These are phyloP conservation scores for Nomada goodeniana DNA, from an alignment of 2,888 invertebrate genomes.

Conservation along the genomic window DNA sequence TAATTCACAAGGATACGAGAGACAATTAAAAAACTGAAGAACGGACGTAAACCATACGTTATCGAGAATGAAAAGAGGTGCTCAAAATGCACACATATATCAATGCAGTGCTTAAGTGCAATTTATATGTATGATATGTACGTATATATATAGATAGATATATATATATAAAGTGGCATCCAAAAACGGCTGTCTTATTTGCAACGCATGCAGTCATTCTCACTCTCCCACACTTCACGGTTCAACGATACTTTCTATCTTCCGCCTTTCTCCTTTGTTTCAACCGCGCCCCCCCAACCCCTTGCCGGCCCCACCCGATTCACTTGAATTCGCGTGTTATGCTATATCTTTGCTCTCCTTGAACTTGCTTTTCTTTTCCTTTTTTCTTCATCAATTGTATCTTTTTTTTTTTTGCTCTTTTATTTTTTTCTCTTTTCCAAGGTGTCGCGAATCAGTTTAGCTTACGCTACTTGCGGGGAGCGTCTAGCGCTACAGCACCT, in stretches of 20 bases:
- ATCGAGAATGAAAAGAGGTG: conserved; percentile 83
- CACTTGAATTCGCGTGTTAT: conserved; percentile 21
- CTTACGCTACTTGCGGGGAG: conserved; percentile 83
- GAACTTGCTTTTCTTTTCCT: background rate
- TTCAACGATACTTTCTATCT: conserved; percentile 62
- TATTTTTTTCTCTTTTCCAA: conserved; percentile 10
- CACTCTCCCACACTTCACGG: conserved; percentile 83
- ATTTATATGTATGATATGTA: conserved; percentile 83
- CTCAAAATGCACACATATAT: conserved; percentile 84
- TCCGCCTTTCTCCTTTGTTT: conserved; percentile 55
- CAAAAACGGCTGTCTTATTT: conserved; percentile 83
- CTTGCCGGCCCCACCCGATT: background rate
- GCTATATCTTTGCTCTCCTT: conserved; percentile 7
- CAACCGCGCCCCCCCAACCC: background rate
- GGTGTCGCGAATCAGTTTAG: conserved; percentile 73
- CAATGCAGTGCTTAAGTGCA: conserved; percentile 84
- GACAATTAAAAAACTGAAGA: conserved; percentile 74
- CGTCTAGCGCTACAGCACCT: conserved; percentile 80
- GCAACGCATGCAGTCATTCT: conserved; percentile 84
- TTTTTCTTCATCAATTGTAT: no score
- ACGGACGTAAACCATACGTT: conserved; percentile 78
- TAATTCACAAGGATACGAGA: conserved; percentile 73
- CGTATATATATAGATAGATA: conserved; percentile 79
- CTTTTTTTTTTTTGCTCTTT: no score
- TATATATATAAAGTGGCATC: conserved; percentile 83